Evolutionary conservation across 2,888 invertebrate species (phyloP), one percentile per base, ranked within the genome.

Genomic region (Nephrotoma appendiculata): DNA sequence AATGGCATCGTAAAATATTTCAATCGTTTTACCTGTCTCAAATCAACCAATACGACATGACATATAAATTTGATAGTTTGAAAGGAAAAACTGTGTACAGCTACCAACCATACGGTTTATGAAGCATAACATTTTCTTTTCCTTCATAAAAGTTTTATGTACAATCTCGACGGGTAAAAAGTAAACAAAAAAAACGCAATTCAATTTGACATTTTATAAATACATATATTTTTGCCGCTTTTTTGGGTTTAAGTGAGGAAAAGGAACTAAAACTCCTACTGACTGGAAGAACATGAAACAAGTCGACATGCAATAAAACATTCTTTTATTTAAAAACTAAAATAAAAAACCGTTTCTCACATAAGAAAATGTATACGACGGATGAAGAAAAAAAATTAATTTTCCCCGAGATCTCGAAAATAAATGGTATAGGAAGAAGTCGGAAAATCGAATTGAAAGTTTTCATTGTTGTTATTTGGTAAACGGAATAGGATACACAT

Each of bases 241-340:
- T 71, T 52, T 71, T 31, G 15, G 71, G 71, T 71, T 15, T 52
- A 15, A 15, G 71, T 12, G 31, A 71, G 71, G 71, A 71, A 71
- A 19, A 71, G 71, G 71, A 84, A 84, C 84, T 84, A 41, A 42
- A 41, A 84, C 42, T 42, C 43, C 84, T 84, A 85, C 43, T 85
- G 85, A 85, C 85, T 85, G 85, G 85, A 85, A 85, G 71, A 85
- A 44, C 44, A 44, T 85, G 84, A 84, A 85, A 85, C 43, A 85
- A 85, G 85, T 42, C 85, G 85, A 85, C 85, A 85, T 44, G 85
- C 44, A 85, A 85, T 85, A 85, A 85, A 85, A 85, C 85, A 85
- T 84, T 84, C 41, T 84, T 84, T 41, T 43, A 41, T 9, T 42
- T n/a, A 42, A 1, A 41, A 42, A 84, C 31, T 31, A 31, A 31